Base-by-base conservation (phyloP, 2,888 invertebrate species). In the Linyphia triangularis region DNA sequence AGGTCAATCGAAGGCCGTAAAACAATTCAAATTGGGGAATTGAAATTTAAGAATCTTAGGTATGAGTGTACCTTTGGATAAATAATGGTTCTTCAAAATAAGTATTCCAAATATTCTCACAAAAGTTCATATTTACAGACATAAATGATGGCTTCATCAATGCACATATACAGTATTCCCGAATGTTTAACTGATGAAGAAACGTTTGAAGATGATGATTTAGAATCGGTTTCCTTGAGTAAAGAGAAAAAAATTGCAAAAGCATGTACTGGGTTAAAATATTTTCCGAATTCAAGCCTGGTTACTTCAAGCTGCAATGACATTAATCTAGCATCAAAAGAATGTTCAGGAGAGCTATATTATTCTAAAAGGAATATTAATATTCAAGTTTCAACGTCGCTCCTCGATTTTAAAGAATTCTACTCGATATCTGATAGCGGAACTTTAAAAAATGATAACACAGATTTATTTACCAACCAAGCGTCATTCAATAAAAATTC, bases 151-250 rank as follows among this genome's bases (percentile, higher is more conserved):
- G 30, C 67, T 67, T 67, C 67, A 7, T 70, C 70, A 37, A 37
- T 77, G 61, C 61, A 61, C 9, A 77, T 77, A n/a, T 77, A 77
- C 63, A 81, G 69, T n/a, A 81, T 81, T 59, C 81, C 81, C 7
- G 81, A 81, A 33, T 81, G 81, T 33, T 59, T 33, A 10, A 81
- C 81, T 9, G 81, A 81, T 33, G 81, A 81, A 51, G 81, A 81
- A 59, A 57, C 59, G 1, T 57, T 69, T 24, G 67, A 69, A 24
- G 43, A 81, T 24, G 81, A 51, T 40, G 26, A 30, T 19, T 59
- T 9, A 1, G 63, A 77, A 40, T 10, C 61, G 10, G 26, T 13
- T 3, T n/a, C 13, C 10, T 16, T 24, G 16, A 33, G 2, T 5
- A 63, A 30, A 63, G 16, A 9, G 9, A 30, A 4, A 1, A 51